Evolutionary conservation across 2,888 invertebrate genomes (phyloP).

Genomic region (Synergus japonicus): DNA sequence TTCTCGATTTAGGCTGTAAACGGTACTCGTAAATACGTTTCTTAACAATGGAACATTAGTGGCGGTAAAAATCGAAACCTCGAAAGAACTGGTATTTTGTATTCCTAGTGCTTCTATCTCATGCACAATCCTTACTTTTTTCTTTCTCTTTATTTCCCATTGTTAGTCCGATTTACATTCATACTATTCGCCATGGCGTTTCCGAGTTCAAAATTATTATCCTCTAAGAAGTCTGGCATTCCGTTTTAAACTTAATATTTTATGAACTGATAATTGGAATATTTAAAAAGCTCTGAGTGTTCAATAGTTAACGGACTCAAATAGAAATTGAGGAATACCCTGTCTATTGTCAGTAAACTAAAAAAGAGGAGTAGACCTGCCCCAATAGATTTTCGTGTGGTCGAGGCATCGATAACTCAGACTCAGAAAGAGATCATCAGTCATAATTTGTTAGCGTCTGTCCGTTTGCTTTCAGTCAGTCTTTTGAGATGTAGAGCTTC

Average conservation of each 20-base stretch:
- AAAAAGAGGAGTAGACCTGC: not conserved
- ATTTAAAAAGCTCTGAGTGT: no score
- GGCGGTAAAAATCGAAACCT: constrained; percentile 33
- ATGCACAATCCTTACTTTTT: constrained; percentile 36
- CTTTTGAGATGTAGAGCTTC: constrained; percentile 34
- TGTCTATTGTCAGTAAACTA: not conserved
- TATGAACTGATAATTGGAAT: no score
- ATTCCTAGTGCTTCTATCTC: constrained; percentile 38
- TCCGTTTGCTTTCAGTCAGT: constrained; percentile 51
- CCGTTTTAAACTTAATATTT: not conserved
- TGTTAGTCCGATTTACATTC: constrained; percentile 33
- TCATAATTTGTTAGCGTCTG: constrained; percentile 62
- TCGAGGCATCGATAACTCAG: constrained; percentile 40
- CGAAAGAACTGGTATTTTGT: constrained; percentile 36
- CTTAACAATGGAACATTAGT: constrained; percentile 39
- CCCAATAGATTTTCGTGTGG: constrained; percentile 27
- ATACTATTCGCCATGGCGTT: constrained; percentile 34
- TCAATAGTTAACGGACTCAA: no score
- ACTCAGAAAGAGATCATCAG: constrained; percentile 57
- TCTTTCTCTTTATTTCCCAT: constrained; percentile 29
- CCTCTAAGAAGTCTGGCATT: constrained; percentile 7
- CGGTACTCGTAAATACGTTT: constrained; percentile 37
- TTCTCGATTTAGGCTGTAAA: constrained; percentile 31
- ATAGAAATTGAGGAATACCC: not conserved
- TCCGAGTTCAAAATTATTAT: constrained; percentile 22